These are phyloP conservation scores for Crematogaster levior DNA, from an alignment of 2,888 invertebrate genomes.

Conservation along the genomic window DNA sequence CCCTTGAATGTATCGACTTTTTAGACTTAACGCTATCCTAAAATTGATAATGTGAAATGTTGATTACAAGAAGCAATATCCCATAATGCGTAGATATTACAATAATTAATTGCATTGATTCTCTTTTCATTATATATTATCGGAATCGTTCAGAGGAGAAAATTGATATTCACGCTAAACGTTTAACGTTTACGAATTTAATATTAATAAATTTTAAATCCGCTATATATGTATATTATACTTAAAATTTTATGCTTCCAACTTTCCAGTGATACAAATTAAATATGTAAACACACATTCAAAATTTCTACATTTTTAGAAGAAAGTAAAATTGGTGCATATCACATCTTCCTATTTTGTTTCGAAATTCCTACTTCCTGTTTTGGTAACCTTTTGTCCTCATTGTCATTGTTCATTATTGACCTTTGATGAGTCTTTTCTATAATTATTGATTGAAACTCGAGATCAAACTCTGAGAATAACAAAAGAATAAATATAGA, in stretches of 20 bases:
- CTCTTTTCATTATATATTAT: neutral
- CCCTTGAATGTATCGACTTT: neutral
- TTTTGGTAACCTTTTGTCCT: neutral
- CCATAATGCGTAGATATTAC: neutral
- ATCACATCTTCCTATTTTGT: neutral
- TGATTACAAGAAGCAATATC: neutral
- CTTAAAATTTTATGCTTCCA: neutral
- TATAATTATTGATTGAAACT: neutral
- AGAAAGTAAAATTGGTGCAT: neutral
- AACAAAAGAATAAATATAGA: neutral
- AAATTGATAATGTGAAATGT: neutral
- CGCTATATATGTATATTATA: neutral
- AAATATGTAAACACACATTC: neutral
- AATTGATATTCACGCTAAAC: neutral
- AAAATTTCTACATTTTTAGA: neutral
- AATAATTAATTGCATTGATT: conserved; percentile 8
- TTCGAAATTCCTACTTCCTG: neutral
- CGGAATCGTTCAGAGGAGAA: neutral
- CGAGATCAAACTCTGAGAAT: neutral
- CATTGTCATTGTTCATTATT: neutral
- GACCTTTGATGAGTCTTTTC: too few relatives aligned
- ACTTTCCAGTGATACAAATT: neutral
- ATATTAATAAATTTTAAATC: neutral
- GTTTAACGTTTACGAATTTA: neutral
- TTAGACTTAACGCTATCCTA: neutral